These are phyloP conservation scores for Epirrhoe alternata DNA, from an alignment of 2,888 invertebrate genomes.

Conservation along the genomic window DNA sequence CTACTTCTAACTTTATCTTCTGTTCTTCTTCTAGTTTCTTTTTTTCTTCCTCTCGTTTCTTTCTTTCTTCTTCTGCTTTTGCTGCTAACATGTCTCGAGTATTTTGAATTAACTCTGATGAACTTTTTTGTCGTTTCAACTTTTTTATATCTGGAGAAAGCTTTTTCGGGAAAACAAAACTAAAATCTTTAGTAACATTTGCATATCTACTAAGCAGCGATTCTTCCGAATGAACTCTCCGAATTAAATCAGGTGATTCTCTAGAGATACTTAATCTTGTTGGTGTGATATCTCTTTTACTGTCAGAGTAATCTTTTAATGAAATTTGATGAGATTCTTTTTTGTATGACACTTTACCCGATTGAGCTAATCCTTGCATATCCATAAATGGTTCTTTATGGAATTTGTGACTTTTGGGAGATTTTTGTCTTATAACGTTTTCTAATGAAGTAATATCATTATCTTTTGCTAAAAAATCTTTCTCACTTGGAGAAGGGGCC, in stretches of 20 bases:
- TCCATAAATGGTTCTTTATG: not conserved
- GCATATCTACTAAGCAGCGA: constrained; percentile 26
- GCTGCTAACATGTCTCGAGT: constrained; percentile 53
- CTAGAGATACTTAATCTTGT: constrained; percentile 1
- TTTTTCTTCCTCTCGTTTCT: constrained; percentile 34
- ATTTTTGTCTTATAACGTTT: not conserved
- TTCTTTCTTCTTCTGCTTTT: constrained; percentile 43
- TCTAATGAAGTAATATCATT: not conserved
- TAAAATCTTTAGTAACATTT: constrained; percentile 50
- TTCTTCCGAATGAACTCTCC: constrained; percentile 47
- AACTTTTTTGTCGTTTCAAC: constrained; percentile 47
- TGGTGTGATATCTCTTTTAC: not conserved
- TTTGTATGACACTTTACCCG: not conserved
- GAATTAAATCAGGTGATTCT: constrained; percentile 1
- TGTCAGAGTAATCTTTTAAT: not conserved
- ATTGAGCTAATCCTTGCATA: not conserved
- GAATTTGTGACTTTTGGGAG: constrained; percentile 1
- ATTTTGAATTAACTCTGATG: constrained; percentile 62
- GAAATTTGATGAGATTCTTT: not conserved
- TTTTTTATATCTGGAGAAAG: constrained; percentile 26
- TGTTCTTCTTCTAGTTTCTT: not conserved
- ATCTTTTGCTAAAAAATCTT: constrained; percentile 17
- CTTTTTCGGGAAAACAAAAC: constrained; percentile 58
- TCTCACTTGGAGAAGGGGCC: constrained; percentile 22
- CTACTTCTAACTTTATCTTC: constrained; percentile 34